phyloP scores from a whole-genome alignment of 2,113 vertebrate genomes.

The Laterallus jamaicensis region DNA sequence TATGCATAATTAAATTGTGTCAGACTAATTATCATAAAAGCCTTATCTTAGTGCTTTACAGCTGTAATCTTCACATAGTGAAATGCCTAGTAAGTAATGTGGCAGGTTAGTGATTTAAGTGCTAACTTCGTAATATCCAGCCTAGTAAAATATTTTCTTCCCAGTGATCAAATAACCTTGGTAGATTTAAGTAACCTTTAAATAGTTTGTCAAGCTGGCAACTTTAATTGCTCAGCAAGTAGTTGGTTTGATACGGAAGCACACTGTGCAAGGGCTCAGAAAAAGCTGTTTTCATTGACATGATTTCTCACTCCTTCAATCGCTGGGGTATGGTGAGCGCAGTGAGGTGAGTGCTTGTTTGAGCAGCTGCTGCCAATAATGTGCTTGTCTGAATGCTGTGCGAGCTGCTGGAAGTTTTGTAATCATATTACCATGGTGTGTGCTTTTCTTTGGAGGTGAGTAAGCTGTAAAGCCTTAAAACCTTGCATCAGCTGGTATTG shows the following conservation, averaged over 20 bases:
- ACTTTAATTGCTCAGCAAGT: not conserved
- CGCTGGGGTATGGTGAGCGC: not conserved
- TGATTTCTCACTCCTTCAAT: conserved; percentile 7
- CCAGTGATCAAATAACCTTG: not conserved
- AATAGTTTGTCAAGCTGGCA: not conserved
- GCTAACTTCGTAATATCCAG: not conserved
- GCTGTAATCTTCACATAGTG: not conserved
- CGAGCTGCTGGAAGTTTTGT: conserved; percentile 37
- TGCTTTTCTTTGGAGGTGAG: not conserved
- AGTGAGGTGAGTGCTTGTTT: conserved; percentile 2
- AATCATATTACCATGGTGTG: not conserved
- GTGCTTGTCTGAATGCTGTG: not conserved
- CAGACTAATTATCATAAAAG: not conserved
- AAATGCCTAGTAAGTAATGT: not conserved
- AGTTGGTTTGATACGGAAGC: not conserved
- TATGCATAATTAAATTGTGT: not conserved
- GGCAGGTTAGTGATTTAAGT: not conserved
- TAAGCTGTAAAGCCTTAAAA: not conserved
- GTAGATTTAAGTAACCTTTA: not conserved
- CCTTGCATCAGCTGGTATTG: not conserved
- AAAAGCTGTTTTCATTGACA: not conserved
- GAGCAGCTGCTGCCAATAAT: conserved; percentile 50
- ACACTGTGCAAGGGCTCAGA: not conserved
- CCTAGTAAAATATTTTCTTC: not conserved
- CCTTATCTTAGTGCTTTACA: not conserved